Percentiles rank a stretch among this genome's conserved stretches.
phyloP scores from a whole-genome alignment of 2,797 vertebrate species.

The Sitta carolinensis region DNA sequence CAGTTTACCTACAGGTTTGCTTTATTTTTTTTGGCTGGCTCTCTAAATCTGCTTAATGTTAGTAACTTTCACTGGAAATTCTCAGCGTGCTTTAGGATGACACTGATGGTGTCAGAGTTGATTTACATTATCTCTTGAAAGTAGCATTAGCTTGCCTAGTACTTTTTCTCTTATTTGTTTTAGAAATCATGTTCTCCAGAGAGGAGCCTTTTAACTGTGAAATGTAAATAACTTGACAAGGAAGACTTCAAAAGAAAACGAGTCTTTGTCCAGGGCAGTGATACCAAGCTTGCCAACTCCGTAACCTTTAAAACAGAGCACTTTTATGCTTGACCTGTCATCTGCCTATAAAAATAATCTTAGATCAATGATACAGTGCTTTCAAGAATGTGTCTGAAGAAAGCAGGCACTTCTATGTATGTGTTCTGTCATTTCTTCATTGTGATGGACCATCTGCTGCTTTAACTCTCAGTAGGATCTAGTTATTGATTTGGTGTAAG shows the following conservation, averaged over 20 bases:
- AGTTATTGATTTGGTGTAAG: background rate
- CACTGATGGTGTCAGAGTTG: conserved; percentile 27
- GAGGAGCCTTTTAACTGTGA: conserved; percentile 54
- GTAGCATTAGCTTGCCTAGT: conserved; percentile 31
- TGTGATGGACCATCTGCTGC: conserved; percentile 48
- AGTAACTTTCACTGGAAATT: conserved; percentile 46
- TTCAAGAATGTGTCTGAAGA: conserved; percentile 65
- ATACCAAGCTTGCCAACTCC: conserved; percentile 51
- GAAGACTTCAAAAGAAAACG: conserved; percentile 64
- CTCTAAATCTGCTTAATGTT: conserved; percentile 21
- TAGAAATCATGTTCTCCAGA: conserved; percentile 38
- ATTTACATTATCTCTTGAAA: conserved; percentile 60
- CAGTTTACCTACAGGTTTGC: conserved; percentile 37
- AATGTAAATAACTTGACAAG: conserved; percentile 53
- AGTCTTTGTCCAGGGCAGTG: conserved; percentile 37
- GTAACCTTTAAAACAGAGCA: conserved; percentile 65
- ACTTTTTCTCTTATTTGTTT: conserved; percentile 36
- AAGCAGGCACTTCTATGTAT: conserved; percentile 28
- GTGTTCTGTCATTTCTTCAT: conserved; percentile 37
- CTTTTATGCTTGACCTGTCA: conserved; percentile 61
- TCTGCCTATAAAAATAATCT: conserved; percentile 63
- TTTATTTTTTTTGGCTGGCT: conserved; percentile 44
- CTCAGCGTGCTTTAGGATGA: conserved; percentile 11
- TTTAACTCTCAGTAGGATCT: conserved; percentile 25
- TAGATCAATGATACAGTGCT: conserved; percentile 47